A percentile compares a stretch with the other conserved stretches of the same genome.
Evolutionary conservation across 2,113 vertebrate species (phyloP).

Genomic region (Thryonomys swinderianus): DNA sequence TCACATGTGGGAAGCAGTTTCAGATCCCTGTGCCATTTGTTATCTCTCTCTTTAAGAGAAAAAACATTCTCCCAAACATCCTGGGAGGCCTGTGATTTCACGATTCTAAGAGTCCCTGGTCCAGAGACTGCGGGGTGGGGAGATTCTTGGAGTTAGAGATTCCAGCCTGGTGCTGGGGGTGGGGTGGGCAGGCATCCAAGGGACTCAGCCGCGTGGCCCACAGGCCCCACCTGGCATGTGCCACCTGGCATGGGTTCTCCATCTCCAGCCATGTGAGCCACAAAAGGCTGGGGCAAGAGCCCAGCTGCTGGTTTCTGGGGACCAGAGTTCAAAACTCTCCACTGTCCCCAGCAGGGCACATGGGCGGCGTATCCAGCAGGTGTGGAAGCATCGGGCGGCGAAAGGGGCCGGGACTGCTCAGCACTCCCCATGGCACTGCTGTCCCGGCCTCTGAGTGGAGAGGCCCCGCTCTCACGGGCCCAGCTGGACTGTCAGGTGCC

Average conservation of each 20-base stretch:
- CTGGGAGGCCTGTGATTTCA: not conserved
- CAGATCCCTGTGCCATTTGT: conserved; percentile 67
- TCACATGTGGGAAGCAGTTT: conserved; percentile 41
- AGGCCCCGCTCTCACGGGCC: not conserved
- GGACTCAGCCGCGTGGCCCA: no score
- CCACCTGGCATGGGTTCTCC: not conserved
- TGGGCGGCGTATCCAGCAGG: not conserved
- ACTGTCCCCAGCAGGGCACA: fast-evolving
- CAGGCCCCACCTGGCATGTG: not conserved
- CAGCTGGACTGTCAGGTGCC: not conserved
- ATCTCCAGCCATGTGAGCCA: fast-evolving
- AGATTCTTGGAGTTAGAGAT: not conserved
- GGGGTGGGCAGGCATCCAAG: fast-evolving
- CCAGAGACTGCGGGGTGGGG: not conserved
- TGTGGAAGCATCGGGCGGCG: not conserved
- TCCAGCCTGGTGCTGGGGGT: not conserved
- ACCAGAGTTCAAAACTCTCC: not conserved
- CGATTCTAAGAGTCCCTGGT: not conserved
- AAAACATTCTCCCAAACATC: not conserved
- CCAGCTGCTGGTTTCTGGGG: not conserved
- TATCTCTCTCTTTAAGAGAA: conserved; percentile 21
- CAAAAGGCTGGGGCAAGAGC: not conserved
- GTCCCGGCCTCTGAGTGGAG: not conserved
- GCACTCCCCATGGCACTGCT: not conserved
- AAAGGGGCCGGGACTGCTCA: not conserved